These are phyloP conservation scores for Clarias batrachus DNA, from an alignment of 2,113 vertebrate genomes.

Conservation along the genomic window DNA sequence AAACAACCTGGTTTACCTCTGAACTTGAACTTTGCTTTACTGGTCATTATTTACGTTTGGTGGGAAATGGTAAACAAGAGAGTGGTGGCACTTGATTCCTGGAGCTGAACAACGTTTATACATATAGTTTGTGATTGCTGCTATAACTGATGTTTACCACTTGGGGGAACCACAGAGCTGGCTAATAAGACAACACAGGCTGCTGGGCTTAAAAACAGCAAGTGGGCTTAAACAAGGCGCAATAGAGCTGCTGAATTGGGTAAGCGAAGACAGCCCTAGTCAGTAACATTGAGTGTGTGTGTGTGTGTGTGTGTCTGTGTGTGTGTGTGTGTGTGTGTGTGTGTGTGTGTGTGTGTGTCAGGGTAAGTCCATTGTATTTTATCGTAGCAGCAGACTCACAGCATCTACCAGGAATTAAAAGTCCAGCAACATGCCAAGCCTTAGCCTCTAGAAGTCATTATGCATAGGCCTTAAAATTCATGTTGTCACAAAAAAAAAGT, in stretches of 20 bases:
- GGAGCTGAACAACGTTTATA: no score
- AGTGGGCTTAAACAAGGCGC: constrained; percentile 35
- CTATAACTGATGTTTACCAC: constrained; percentile 52
- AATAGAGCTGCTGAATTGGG: constrained; percentile 47
- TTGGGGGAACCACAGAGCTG: constrained; percentile 56
- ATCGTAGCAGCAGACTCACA: background rate
- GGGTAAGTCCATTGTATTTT: background rate
- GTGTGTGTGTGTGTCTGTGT: background rate
- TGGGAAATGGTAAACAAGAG: background rate
- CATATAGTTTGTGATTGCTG: background rate
- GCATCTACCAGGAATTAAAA: background rate
- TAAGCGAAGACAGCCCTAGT: constrained; percentile 45
- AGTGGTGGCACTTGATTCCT: background rate
- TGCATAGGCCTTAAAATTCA: no score
- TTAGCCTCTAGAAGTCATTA: background rate
- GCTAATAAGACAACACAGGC: background rate
- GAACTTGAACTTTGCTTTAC: background rate
- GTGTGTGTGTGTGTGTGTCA: constrained; percentile 11
- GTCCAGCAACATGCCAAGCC: background rate
- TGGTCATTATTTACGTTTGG: background rate
- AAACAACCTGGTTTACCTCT: no score
- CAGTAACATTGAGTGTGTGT: constrained; percentile 22
- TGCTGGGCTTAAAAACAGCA: constrained; percentile 2
- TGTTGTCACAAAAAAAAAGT: background rate
- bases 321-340: no score